Percentiles rank a stretch among this genome's conserved stretches.
These are phyloP conservation scores for Paramormyrops hopkinsi DNA, from an alignment of 2,797 vertebrate genomes.

Conservation along the genomic window DNA sequence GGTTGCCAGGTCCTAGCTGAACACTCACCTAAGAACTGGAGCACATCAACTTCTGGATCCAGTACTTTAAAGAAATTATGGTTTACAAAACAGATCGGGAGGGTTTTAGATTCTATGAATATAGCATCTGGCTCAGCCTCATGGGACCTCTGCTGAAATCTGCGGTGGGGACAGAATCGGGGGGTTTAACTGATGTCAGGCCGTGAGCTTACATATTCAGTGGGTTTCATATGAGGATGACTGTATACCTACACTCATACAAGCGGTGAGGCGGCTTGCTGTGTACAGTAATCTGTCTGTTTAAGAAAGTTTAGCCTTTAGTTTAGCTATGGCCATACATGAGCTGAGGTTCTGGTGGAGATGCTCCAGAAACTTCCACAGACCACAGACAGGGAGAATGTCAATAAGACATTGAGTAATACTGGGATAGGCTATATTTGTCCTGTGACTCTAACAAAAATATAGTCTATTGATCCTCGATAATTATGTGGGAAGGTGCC, in stretches of 20 bases:
- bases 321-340: not conserved
- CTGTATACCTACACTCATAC: not conserved
- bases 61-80: not conserved
- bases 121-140: not conserved
- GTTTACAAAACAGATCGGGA: not conserved
- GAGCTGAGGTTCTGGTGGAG: not conserved
- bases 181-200: not conserved
- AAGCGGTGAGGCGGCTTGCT: not conserved
- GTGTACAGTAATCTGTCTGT: not conserved
- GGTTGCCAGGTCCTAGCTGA: not conserved
- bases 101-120: not conserved
- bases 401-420: not conserved
- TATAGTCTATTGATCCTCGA: not conserved
- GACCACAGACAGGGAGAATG: not conserved
- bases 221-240: not conserved
- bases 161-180: not conserved
- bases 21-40: not conserved
- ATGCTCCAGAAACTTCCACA: not conserved
- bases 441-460: slow-evolving; percentile 4
- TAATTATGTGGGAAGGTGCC: not conserved
- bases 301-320: not conserved
- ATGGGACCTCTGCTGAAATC: not conserved
- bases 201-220: not conserved
- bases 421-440: slow-evolving; percentile 1
- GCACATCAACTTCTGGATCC: not conserved